Evolutionary conservation across 2,113 vertebrate genomes (phyloP).

Genomic region (Lates calcarifer): DNA sequence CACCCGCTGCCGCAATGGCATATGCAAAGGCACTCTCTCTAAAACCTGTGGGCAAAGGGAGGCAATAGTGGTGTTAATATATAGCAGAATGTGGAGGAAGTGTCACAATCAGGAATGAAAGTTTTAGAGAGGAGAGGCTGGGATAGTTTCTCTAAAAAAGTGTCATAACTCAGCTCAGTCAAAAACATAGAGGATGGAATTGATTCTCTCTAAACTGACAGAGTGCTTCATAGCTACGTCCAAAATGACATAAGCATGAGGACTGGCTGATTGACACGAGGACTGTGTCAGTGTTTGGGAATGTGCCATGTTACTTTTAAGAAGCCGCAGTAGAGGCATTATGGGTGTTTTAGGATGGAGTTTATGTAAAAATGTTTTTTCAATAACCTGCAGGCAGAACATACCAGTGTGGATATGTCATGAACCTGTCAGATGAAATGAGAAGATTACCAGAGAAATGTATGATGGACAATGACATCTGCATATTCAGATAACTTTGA

Average conservation of each 20-base stretch:
- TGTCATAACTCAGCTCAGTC: background rate
- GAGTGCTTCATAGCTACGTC: background rate
- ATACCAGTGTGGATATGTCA: constrained; percentile 12
- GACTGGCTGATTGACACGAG: constrained; percentile 1
- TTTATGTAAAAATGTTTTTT: constrained; percentile 10
- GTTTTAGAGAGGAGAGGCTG: background rate
- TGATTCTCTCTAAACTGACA: background rate
- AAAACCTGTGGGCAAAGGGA: constrained; percentile 86
- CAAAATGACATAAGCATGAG: constrained; percentile 18
- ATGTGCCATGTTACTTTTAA: background rate
- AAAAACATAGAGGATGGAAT: background rate
- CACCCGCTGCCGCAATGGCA: constrained; percentile 93
- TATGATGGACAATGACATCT: background rate
- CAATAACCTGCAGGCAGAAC: constrained; percentile 43
- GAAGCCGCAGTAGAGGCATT: background rate
- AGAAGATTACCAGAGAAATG: constrained; percentile 1
- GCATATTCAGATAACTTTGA: background rate
- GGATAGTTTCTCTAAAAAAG: background rate
- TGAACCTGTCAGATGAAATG: constrained; percentile 32
- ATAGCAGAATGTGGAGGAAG: constrained; percentile 1
- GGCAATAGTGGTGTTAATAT: background rate
- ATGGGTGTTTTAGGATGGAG: background rate
- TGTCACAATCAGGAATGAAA: constrained; percentile 16
- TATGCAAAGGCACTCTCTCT: constrained; percentile 97
- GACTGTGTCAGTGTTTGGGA: background rate